Percentiles rank a stretch among this genome's conserved stretches.
Conservation (phyloP, 2,888 invertebrate species). For the Diaprepes abbreviatus region DNA sequence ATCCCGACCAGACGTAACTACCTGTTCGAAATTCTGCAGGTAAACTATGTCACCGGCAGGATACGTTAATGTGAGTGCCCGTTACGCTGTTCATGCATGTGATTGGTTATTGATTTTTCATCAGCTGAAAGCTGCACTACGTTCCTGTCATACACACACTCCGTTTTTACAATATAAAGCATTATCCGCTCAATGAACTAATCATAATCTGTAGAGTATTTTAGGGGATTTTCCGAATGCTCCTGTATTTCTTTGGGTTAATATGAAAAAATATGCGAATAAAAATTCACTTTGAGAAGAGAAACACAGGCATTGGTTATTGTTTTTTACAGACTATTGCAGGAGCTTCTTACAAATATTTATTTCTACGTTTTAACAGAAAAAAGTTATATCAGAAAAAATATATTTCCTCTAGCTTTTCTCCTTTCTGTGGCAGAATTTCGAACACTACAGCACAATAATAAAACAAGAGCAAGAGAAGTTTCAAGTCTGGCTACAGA, state of each 20-base stretch:
- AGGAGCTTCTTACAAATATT: no score
- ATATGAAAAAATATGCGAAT: no score
- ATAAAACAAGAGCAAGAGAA: no score
- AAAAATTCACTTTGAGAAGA: no score
- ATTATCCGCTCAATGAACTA: constrained; percentile 1
- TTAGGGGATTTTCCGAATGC: not conserved
- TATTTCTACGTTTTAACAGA: no score
- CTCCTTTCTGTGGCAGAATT: no score
- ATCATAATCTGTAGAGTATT: not conserved
- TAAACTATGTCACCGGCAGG: constrained; percentile 5
- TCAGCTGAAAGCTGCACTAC: constrained; percentile 18
- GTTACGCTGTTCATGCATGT: constrained; percentile 21
- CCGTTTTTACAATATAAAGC: not conserved
- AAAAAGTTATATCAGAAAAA: no score
- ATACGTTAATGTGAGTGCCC: constrained; percentile 11
- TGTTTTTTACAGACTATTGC: no score
- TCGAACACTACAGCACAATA: no score
- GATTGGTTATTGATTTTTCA: constrained; percentile 41
- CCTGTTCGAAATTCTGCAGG: constrained; percentile 8
- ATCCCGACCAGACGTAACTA: not conserved
- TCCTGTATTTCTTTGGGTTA: not conserved
- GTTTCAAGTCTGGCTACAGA: no score
- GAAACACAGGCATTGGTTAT: no score
- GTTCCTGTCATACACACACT: not conserved
- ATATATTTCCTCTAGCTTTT: no score